These are phyloP conservation scores for Actinernus sp. DNA, from an alignment of 92 coral and sea anemone species.

Conservation along the genomic window DNA sequence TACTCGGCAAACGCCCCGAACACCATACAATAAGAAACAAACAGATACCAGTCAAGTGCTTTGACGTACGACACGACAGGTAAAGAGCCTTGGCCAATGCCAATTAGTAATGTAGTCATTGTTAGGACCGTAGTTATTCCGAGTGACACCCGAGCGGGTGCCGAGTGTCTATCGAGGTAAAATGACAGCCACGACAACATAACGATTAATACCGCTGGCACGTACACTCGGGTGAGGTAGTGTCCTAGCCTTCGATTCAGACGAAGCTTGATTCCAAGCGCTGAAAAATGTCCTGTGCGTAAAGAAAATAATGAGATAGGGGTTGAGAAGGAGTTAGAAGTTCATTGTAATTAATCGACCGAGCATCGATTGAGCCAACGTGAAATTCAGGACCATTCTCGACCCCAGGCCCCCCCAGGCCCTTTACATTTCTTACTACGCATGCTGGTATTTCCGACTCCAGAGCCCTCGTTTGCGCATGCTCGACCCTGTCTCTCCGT, in stretches of 20 bases:
- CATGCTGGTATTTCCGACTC: too few relatives aligned
- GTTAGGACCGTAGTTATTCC: constrained; percentile 95
- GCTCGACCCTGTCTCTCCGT: too few relatives aligned
- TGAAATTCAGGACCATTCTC: too few relatives aligned
- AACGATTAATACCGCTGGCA: constrained; percentile 85
- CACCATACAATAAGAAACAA: constrained; percentile 86
- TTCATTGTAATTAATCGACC: too few relatives aligned
- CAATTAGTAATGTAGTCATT: constrained; percentile 91
- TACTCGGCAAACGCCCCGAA: constrained; percentile 87
- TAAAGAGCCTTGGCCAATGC: constrained; percentile 82
- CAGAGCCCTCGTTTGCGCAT: too few relatives aligned
- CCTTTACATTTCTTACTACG: too few relatives aligned
- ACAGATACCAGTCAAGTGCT: constrained; percentile 89
- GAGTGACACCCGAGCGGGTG: constrained; percentile 95
- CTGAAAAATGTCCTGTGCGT: constrained; percentile 62
- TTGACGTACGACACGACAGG: constrained; percentile 91
- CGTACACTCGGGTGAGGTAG: constrained; percentile 81
- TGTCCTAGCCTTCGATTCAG: constrained; percentile 79
- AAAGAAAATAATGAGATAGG: too few relatives aligned
- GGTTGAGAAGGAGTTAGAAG: too few relatives aligned
- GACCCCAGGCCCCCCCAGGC: too few relatives aligned
- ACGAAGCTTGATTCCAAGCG: constrained; percentile 55
- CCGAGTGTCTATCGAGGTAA: constrained; percentile 87
- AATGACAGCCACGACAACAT: constrained; percentile 90
- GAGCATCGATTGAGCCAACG: too few relatives aligned